Conservation (phyloP, 92 coral and sea anemone species). For the Ricordea florida region DNA sequence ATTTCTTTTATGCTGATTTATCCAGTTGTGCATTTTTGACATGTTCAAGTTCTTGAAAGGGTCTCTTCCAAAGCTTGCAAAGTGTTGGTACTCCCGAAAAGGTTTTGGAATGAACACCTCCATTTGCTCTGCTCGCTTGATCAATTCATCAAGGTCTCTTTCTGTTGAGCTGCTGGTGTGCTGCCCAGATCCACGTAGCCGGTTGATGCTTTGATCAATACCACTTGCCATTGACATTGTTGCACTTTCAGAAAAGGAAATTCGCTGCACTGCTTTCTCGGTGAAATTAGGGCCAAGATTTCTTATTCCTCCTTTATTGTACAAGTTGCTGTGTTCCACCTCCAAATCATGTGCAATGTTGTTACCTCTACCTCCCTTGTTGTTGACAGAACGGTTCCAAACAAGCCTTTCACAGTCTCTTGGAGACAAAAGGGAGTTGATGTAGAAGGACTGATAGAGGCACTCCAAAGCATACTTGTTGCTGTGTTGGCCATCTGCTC, state of each 20-base stretch:
- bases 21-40: conserved; percentile 39
- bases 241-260: conserved; percentile 21
- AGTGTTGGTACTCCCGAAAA: conserved; percentile 2
- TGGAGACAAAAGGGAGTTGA: conserved; percentile 38
- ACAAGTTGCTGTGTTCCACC: conserved; percentile 49
- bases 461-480: conserved; percentile 25
- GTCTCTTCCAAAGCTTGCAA: conserved; percentile 42
- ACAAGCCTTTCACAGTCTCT: conserved; percentile 48
- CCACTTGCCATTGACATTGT: no score
- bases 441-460: conserved; percentile 27
- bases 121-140: conserved; percentile 9
- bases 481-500: conserved; percentile 41
- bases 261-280: conserved; percentile 45
- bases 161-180: no score
- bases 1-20: conserved; percentile 51
- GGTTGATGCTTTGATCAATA: no score
- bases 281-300: conserved; percentile 61
- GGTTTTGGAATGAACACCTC: conserved; percentile 23
- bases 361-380: conserved; percentile 60
- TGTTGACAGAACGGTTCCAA: conserved; percentile 77
- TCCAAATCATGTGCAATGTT: conserved; percentile 64
- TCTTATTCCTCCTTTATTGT: conserved; percentile 28
- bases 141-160: conserved; percentile 8
- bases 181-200: no score
- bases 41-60: conserved; percentile 43